These are phyloP conservation scores for Nanorana parkeri DNA, from an alignment of 2,113 vertebrate species.

Conservation along the genomic window DNA sequence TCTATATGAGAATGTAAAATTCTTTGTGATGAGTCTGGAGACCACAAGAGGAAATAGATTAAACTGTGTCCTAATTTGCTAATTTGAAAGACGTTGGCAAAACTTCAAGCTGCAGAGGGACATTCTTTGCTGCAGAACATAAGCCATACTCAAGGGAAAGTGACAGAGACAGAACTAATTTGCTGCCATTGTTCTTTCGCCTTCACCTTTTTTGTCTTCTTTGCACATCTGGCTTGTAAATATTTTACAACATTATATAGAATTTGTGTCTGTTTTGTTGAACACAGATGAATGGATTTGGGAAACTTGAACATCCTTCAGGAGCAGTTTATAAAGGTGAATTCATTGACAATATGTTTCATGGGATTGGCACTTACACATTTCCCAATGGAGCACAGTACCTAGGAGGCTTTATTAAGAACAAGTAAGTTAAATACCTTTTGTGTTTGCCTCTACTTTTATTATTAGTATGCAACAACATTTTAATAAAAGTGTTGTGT, in stretches of 20 bases:
- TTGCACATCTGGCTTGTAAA: conserved; percentile 3
- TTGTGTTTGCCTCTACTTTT: conserved; percentile 6
- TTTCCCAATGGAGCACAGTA: conserved; percentile 79
- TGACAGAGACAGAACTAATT: no score
- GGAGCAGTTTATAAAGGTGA: conserved; percentile 82
- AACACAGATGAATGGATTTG: conserved; percentile 80
- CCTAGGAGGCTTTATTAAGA: conserved; percentile 77
- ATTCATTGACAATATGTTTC: conserved; percentile 83
- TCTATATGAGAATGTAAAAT: no score
- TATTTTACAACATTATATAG: not conserved
- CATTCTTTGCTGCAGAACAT: no score
- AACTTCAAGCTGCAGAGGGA: no score
- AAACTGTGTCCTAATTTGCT: no score
- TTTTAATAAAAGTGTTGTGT: no score
- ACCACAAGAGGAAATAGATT: no score
- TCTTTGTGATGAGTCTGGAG: no score
- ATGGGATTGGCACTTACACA: conserved; percentile 77
- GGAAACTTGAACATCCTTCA: conserved; percentile 79
- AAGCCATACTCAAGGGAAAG: no score
- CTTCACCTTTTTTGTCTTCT: not conserved
- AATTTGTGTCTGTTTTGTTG: not conserved
- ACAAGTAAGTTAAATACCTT: conserved; percentile 72
- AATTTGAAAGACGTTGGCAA: no score
- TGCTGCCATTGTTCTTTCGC: no score
- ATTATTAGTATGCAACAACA: not conserved